phyloP scores from a whole-genome alignment of 2,888 invertebrate species.

The Metellina segmentata region DNA sequence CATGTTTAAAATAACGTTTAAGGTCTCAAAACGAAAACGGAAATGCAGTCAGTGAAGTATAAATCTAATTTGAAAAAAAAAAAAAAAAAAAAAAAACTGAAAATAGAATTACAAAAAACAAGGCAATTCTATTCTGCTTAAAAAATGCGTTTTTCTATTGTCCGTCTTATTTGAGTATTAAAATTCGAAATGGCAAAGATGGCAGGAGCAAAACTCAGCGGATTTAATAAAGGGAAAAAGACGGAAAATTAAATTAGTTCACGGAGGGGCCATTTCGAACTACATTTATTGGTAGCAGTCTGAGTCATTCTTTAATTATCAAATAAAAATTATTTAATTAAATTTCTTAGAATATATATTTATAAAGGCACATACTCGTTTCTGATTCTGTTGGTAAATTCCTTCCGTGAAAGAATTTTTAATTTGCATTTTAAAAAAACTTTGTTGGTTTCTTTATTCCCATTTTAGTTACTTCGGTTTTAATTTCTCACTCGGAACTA shows the following conservation, averaged over 20 bases:
- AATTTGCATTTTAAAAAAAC: too few relatives aligned
- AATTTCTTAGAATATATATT: not conserved
- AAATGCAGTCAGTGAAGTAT: not conserved
- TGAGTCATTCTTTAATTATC: constrained; percentile 39
- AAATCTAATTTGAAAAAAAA: not conserved
- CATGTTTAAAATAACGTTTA: too few relatives aligned
- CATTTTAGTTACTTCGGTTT: too few relatives aligned
- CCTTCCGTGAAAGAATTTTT: not conserved
- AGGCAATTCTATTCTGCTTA: not conserved
- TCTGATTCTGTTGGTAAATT: not conserved
- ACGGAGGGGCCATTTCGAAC: constrained; percentile 9
- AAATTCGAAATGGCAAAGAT: not conserved
- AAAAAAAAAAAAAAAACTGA: not conserved
- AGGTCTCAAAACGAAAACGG: not conserved
- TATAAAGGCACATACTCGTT: not conserved
- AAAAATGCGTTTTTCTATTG: not conserved
- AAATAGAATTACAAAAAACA: not conserved
- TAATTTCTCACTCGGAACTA: too few relatives aligned
- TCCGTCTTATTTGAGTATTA: not conserved
- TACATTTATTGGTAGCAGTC: constrained; percentile 28
- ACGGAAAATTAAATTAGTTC: constrained; percentile 22
- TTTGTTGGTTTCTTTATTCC: too few relatives aligned
- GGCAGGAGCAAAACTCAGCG: not conserved
- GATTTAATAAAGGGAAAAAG: constrained; percentile 27
- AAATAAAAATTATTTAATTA: constrained; percentile 46